These are phyloP conservation scores for Thereuonema tuberculata DNA, from an alignment of 1,140 invertebrate species.

Conservation along the genomic window DNA sequence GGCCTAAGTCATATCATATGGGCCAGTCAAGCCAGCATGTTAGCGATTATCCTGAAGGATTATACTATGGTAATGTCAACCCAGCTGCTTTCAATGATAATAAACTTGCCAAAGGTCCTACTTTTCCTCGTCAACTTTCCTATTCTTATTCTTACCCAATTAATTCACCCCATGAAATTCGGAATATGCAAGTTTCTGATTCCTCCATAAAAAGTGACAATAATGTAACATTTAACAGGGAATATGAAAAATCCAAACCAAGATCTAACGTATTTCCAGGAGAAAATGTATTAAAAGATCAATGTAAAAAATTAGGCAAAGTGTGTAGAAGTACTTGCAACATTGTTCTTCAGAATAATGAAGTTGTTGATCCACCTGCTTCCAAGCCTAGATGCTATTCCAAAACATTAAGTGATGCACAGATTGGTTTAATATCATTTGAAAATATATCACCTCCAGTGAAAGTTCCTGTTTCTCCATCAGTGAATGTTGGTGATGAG, in stretches of 20 bases:
- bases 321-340: slow-evolving; percentile 51
- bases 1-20: slow-evolving; percentile 8
- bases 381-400: not conserved
- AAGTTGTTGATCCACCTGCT: not conserved
- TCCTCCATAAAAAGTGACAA: not conserved
- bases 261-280: not conserved
- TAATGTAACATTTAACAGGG: not conserved
- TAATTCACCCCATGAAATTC: not conserved
- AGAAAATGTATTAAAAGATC: not conserved
- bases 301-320: slow-evolving; percentile 31
- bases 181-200: not conserved
- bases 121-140: not conserved
- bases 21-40: too few relatives aligned
- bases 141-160: not conserved
- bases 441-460: not conserved
- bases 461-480: not conserved
- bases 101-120: not conserved
- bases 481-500: not conserved
- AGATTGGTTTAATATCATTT: not conserved
- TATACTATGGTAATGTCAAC: not conserved
- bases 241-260: not conserved
- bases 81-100: not conserved
- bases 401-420: not conserved
- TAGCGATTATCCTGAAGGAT: too few relatives aligned
- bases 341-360: slow-evolving; percentile 35